These are phyloP conservation scores for Pseudomyrmex pallidus DNA, from an alignment of 1,140 invertebrate species.

Conservation along the genomic window DNA sequence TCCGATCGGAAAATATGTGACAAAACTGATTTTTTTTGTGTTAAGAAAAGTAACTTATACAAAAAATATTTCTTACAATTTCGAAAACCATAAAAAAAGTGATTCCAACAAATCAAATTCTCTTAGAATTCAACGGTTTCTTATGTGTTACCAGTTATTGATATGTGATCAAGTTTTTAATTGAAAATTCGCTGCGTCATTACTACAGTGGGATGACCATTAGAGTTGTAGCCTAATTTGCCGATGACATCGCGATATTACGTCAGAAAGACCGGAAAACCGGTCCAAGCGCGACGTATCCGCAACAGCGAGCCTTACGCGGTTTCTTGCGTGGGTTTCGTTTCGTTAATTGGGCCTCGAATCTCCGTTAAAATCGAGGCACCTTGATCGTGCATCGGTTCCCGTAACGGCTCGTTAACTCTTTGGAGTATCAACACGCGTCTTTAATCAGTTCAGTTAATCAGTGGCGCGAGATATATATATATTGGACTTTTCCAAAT, in stretches of 20 bases:
- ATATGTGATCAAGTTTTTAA: background rate
- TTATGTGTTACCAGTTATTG: background rate
- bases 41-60: no score
- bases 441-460: background rate
- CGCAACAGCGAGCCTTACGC: conserved; percentile 5
- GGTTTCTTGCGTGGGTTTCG: conserved; percentile 71
- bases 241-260: conserved; percentile 33
- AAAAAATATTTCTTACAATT: no score
- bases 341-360: conserved; percentile 77
- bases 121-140: background rate
- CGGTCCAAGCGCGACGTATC: conserved; percentile 34
- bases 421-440: background rate
- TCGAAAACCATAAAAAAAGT: no score
- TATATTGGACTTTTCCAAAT: background rate
- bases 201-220: background rate
- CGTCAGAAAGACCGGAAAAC: conserved; percentile 30
- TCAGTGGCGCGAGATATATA: no score
- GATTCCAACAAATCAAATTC: no score
- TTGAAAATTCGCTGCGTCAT: background rate
- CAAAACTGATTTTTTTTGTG: no score
- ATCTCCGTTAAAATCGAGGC: conserved; percentile 73
- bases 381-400: conserved; percentile 64
- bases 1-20: no score
- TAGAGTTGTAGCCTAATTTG: conserved; percentile 27
- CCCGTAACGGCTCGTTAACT: conserved; percentile 56